Conservation (phyloP, 2,888 invertebrate species). For the Lypha dubia region DNA sequence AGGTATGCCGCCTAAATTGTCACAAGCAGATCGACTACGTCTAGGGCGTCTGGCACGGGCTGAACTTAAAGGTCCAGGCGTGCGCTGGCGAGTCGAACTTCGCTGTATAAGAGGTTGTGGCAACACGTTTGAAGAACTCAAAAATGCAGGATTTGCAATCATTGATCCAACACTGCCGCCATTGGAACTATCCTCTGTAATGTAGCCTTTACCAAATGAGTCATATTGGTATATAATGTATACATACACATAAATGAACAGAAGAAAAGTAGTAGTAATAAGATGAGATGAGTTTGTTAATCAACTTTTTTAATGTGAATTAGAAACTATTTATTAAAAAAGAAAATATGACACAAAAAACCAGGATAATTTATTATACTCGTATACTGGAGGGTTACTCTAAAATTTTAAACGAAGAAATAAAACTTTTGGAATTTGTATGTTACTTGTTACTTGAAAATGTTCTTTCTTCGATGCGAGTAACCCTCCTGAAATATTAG, state of each 20-base stretch:
- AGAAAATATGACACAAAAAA: not conserved
- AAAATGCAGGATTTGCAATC: conserved; percentile 66
- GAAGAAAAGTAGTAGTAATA: conserved; percentile 67
- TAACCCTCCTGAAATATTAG: not conserved
- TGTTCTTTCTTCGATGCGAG: too few relatives aligned
- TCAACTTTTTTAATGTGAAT: conserved; percentile 42
- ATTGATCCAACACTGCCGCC: conserved; percentile 68
- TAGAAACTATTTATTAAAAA: not conserved
- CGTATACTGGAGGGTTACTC: too few relatives aligned
- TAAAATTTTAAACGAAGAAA: too few relatives aligned
- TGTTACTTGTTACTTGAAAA: too few relatives aligned
- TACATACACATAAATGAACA: conserved; percentile 61
- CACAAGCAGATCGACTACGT: conserved; percentile 81
- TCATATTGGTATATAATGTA: conserved; percentile 60
- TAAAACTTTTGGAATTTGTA: too few relatives aligned
- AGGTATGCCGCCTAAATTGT: conserved; percentile 68
- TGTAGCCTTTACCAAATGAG: conserved; percentile 80
- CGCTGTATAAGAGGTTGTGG: conserved; percentile 51
- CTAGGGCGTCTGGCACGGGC: conserved; percentile 80
- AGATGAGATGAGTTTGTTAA: conserved; percentile 58
- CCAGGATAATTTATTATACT: not conserved
- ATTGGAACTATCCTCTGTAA: conserved; percentile 83
- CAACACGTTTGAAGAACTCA: conserved; percentile 57
- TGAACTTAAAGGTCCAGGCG: conserved; percentile 81
- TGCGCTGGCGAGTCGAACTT: conserved; percentile 75